These are phyloP conservation scores for Spongia lamella DNA, from an alignment of 37 sponge, comb jelly and placozoan genomes.

Conservation along the genomic window DNA sequence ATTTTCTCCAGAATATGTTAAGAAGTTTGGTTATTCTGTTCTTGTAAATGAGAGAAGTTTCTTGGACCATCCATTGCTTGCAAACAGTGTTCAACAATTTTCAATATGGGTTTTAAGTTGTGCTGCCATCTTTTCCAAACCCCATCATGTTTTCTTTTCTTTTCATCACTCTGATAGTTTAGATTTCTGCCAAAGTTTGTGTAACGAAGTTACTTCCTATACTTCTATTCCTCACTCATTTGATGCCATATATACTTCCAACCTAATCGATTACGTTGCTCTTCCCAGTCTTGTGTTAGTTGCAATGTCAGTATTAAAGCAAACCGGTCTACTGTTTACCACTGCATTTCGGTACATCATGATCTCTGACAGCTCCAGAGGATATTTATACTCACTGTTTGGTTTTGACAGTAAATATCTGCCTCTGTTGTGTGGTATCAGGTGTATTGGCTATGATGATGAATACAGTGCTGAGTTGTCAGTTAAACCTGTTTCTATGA, in stretches of 20 bases:
- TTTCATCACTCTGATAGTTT: conserved; percentile 23
- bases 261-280: conserved; percentile 26
- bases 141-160: conserved; percentile 8
- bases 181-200: conserved; percentile 7
- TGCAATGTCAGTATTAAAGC: conserved; percentile 25
- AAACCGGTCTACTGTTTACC: conserved; percentile 15
- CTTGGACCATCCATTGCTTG: conserved; percentile 20
- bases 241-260: conserved; percentile 42
- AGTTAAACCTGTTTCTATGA: background rate
- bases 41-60: conserved; percentile 16
- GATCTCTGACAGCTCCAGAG: background rate
- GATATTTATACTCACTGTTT: conserved; percentile 14
- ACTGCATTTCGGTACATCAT: background rate
- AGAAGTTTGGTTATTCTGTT: background rate
- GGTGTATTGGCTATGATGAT: conserved; percentile 34
- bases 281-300: conserved; percentile 24
- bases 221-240: background rate
- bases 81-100: conserved; percentile 59
- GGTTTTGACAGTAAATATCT: conserved; percentile 22
- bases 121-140: background rate
- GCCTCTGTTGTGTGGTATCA: conserved; percentile 27
- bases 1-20: background rate
- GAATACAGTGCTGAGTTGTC: background rate
- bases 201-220: no score
- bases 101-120: conserved; percentile 21